Percentiles rank a stretch among this genome's conserved stretches.
Evolutionary conservation across 1,140 invertebrate species (phyloP).

Genomic region (Drosophila seguyi): DNA sequence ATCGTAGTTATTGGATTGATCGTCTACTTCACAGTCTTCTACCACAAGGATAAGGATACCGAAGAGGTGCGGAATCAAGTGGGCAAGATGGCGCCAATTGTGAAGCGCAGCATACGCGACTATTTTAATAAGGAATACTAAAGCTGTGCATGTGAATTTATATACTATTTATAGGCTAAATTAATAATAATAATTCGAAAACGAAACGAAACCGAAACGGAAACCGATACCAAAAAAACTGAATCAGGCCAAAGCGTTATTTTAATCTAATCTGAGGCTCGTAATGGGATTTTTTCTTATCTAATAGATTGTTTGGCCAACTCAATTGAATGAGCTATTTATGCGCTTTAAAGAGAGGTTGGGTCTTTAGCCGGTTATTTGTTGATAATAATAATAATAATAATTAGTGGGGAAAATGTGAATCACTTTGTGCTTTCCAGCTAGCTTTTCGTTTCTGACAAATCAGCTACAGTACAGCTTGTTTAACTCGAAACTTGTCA

Average conservation of each 20-base stretch:
- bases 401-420: constrained; percentile 7
- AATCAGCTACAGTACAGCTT: background rate
- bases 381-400: constrained; percentile 10
- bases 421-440: constrained; percentile 10
- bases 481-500: background rate
- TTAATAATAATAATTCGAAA: constrained; percentile 38
- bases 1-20: constrained; percentile 74
- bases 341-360: constrained; percentile 27
- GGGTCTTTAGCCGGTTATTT: constrained; percentile 15
- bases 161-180: constrained; percentile 50
- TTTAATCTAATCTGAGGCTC: constrained; percentile 57
- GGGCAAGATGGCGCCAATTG: constrained; percentile 51
- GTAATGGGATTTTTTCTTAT: constrained; percentile 62
- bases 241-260: constrained; percentile 4
- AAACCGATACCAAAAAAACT: constrained; percentile 4
- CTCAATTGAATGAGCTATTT: constrained; percentile 40
- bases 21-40: constrained; percentile 74
- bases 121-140: constrained; percentile 67
- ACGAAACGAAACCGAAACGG: constrained; percentile 16
- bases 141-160: constrained; percentile 54
- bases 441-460: constrained; percentile 16
- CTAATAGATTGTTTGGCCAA: constrained; percentile 43
- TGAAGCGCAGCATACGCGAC: constrained; percentile 67
- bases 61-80: constrained; percentile 31
- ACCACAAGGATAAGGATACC: constrained; percentile 64